Conservation (phyloP, 2,888 invertebrate genomes). For the Tricholauxania praeusta region DNA sequence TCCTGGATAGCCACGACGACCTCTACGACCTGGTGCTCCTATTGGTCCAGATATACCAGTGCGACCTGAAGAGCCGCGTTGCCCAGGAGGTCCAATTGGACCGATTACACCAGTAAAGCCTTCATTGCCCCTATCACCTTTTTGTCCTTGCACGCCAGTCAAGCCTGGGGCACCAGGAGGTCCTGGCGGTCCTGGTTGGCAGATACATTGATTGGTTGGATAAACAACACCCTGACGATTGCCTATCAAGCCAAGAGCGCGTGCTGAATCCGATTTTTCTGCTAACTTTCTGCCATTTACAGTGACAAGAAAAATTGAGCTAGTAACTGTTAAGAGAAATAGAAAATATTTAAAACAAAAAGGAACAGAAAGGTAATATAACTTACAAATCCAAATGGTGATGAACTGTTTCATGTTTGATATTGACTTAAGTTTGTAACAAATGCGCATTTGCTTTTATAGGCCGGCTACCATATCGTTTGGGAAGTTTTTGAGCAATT, state of each 20-base stretch:
- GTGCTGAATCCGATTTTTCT: background rate
- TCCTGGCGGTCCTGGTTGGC: constrained; percentile 49
- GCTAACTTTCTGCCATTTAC: too few relatives aligned
- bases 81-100: constrained; percentile 42
- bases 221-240: constrained; percentile 36
- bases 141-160: constrained; percentile 34
- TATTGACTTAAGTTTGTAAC: too few relatives aligned
- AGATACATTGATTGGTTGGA: constrained; percentile 37
- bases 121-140: constrained; percentile 41
- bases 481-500: too few relatives aligned
- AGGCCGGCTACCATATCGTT: background rate
- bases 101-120: constrained; percentile 39
- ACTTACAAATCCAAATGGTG: too few relatives aligned
- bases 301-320: background rate
- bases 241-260: constrained; percentile 19
- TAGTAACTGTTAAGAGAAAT: background rate
- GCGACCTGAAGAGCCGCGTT: constrained; percentile 44
- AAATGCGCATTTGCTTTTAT: background rate
- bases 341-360: background rate
- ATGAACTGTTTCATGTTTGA: too few relatives aligned
- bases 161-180: constrained; percentile 40
- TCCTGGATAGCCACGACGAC: constrained; percentile 48
- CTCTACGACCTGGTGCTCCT: constrained; percentile 42
- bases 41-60: constrained; percentile 42
- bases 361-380: too few relatives aligned